Conservation (phyloP, 1,140 invertebrate species). For the Camponotus vicinus region DNA sequence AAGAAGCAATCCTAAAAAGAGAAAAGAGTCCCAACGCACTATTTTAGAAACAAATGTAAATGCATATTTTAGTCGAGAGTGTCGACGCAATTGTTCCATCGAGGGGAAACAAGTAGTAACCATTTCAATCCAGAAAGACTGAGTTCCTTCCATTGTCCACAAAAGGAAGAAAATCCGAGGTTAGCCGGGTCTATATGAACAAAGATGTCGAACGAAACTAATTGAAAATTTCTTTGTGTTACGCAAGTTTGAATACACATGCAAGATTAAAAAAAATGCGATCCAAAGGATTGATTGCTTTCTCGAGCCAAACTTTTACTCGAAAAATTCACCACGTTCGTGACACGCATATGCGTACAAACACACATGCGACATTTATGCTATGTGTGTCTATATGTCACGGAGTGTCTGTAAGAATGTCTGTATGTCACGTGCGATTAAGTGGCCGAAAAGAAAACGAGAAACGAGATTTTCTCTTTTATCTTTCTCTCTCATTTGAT, state of each 20-base stretch:
- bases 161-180: conserved; percentile 2
- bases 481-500: not conserved
- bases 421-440: not conserved
- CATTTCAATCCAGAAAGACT: conserved; percentile 23
- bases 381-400: not conserved
- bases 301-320: not conserved
- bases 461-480: not conserved
- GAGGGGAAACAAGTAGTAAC: conserved; percentile 29
- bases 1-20: not conserved
- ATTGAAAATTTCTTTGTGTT: not conserved
- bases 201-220: not conserved
- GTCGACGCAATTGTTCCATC: conserved; percentile 23
- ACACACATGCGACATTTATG: not conserved
- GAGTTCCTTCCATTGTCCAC: not conserved
- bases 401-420: too few relatives aligned
- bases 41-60: conserved; percentile 29
- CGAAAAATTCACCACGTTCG: not conserved
- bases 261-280: conserved; percentile 3
- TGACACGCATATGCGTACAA: not conserved
- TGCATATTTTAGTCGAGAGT: conserved; percentile 23
- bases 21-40: not conserved
- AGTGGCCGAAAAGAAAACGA: not conserved
- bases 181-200: not conserved
- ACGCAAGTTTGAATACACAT: not conserved
- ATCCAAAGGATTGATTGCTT: not conserved